Conservation (phyloP, 2,888 invertebrate species). For the Pseudanteris insignis region DNA sequence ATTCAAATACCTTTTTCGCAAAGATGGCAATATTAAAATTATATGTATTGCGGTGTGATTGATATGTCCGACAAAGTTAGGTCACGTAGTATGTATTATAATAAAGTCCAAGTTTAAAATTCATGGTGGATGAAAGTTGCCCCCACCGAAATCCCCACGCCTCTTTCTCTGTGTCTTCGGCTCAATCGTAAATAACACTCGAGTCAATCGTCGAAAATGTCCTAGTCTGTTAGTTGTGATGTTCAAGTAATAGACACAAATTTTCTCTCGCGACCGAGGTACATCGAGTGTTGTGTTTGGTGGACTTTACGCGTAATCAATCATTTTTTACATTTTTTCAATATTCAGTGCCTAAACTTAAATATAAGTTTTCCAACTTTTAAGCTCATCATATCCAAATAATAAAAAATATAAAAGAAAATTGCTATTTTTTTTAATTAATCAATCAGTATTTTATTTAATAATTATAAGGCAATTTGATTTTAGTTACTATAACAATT, state of each 20-base stretch:
- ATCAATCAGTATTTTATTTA: no score
- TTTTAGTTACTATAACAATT: no score
- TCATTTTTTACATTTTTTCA: no score
- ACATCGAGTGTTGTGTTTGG: neutral
- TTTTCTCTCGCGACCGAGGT: slow-evolving; percentile 1
- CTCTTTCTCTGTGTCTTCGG: slow-evolving; percentile 28
- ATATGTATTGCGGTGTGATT: slow-evolving; percentile 12
- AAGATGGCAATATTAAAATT: slow-evolving; percentile 11
- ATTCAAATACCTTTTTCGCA: slow-evolving; percentile 25
- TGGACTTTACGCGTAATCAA: neutral
- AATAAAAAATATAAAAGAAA: no score
- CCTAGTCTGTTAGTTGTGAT: slow-evolving; percentile 30
- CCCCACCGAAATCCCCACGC: slow-evolving; percentile 31
- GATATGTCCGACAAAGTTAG: slow-evolving; percentile 24
- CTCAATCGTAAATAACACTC: slow-evolving; percentile 30
- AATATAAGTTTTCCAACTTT: no score
- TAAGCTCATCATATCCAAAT: no score
- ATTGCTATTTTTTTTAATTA: no score
- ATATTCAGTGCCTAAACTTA: no score
- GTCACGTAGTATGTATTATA: slow-evolving; percentile 27
- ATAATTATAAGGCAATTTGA: no score
- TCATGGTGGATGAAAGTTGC: slow-evolving; percentile 39
- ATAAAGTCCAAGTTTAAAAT: slow-evolving; percentile 39
- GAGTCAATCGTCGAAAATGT: slow-evolving; percentile 31
- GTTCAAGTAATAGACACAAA: slow-evolving; percentile 9